phyloP scores from a whole-genome alignment of 2,113 vertebrate species.

The Cnemophilus loriae region DNA sequence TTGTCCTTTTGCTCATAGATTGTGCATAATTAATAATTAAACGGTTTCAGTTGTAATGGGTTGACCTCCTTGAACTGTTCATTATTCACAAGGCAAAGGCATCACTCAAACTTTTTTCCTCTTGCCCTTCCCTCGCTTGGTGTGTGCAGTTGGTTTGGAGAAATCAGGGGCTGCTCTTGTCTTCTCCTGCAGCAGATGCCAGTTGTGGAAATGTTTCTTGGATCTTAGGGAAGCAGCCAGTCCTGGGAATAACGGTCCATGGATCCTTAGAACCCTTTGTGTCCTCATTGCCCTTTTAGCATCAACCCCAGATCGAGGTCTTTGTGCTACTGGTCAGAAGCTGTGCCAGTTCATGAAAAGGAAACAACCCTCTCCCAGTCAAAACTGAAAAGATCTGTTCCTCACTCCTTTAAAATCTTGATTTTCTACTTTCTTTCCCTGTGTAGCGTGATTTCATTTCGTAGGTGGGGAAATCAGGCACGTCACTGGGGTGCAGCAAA shows the following conservation, averaged over 20 bases:
- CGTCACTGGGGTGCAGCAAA: not conserved
- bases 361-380: not conserved
- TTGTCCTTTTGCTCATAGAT: constrained; percentile 88
- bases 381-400: not conserved
- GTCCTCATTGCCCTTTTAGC: not conserved
- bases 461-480: not conserved
- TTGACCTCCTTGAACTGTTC: constrained; percentile 93
- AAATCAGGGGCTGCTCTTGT: not conserved
- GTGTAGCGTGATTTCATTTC: fast-evolving
- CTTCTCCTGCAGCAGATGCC: not conserved
- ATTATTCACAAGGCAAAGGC: constrained; percentile 90
- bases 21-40: constrained; percentile 98
- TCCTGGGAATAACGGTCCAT: not conserved
- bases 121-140: constrained; percentile 72
- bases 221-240: not conserved
- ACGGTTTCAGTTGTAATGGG: constrained; percentile 87
- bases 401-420: not conserved
- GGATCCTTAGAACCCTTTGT: not conserved
- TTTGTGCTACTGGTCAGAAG: not conserved
- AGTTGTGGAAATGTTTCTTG: not conserved
- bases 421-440: not conserved
- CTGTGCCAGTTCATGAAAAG: not conserved
- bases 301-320: fast-evolving
- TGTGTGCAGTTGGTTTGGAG: constrained; percentile 61
- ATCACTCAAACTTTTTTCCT: constrained; percentile 87